These are phyloP conservation scores for Indicator maculatus DNA, from an alignment of 2,113 vertebrate species.

Conservation along the genomic window DNA sequence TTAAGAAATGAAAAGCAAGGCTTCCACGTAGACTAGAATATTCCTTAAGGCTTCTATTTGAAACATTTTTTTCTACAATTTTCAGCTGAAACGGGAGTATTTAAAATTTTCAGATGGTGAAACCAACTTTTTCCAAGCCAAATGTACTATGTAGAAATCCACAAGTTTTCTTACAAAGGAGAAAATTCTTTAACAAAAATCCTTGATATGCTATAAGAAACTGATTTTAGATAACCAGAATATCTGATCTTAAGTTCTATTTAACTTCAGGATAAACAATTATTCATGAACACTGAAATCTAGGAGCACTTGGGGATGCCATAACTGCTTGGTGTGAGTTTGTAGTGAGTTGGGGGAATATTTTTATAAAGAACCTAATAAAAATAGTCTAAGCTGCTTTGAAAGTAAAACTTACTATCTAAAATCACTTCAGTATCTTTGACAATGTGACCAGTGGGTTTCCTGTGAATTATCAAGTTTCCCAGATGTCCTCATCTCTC, in stretches of 20 bases:
- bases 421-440: not conserved
- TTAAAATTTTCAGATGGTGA: not conserved
- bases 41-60: not conserved
- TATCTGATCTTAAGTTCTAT: not conserved
- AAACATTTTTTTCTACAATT: not conserved
- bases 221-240: not conserved
- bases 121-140: not conserved
- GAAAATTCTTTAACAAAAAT: not conserved
- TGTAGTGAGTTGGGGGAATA: not conserved
- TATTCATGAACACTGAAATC: not conserved
- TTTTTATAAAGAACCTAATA: not conserved
- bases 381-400: not conserved
- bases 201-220: not conserved
- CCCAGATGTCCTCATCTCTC: not conserved
- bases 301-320: not conserved
- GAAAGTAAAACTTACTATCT: not conserved
- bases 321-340: not conserved
- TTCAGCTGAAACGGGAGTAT: not conserved
- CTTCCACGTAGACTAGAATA: not conserved
- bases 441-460: not conserved
- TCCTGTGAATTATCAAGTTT: not conserved
- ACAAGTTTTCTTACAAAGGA: not conserved
- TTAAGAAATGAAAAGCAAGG: not conserved
- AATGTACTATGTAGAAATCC: not conserved
- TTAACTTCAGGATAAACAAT: not conserved